Evolutionary conservation across 2,113 vertebrate genomes (phyloP).

Genomic region (Bubo scandiacus): DNA sequence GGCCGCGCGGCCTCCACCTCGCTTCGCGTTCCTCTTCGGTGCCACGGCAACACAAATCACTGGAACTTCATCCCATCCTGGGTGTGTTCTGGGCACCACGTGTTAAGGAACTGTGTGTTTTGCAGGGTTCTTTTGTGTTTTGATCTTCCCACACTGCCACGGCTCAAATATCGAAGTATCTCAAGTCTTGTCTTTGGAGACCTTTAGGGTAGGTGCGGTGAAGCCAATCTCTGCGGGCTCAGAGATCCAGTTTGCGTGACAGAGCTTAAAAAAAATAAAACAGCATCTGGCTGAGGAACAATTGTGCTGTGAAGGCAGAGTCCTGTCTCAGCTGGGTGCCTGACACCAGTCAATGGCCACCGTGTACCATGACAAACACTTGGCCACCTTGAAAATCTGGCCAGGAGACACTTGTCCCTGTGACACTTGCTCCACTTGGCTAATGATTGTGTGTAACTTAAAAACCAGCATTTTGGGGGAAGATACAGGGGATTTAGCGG

Average conservation of each 20-base stretch:
- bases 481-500: too few species aligned
- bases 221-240: not conserved
- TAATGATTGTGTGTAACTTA: too few species aligned
- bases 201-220: not conserved
- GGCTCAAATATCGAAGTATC: too few species aligned
- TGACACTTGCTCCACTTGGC: not conserved
- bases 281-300: not conserved
- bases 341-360: fast-evolving
- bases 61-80: too few species aligned
- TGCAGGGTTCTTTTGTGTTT: too few species aligned
- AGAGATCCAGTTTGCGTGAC: fast-evolving
- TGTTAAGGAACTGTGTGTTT: too few species aligned
- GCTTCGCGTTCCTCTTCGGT: too few species aligned
- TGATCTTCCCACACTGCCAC: too few species aligned
- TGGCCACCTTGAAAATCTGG: not conserved
- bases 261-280: not conserved
- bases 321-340: not conserved
- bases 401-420: not conserved
- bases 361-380: fast-evolving
- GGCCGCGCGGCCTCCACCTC: too few species aligned
- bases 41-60: too few species aligned
- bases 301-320: fast-evolving
- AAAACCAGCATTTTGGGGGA: not conserved
- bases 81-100: too few species aligned
- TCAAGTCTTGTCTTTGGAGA: not conserved